Percentiles rank a stretch among this genome's conserved stretches.
Evolutionary conservation across 2,888 invertebrate species (phyloP).

Genomic region (Machimus rusticus): DNA sequence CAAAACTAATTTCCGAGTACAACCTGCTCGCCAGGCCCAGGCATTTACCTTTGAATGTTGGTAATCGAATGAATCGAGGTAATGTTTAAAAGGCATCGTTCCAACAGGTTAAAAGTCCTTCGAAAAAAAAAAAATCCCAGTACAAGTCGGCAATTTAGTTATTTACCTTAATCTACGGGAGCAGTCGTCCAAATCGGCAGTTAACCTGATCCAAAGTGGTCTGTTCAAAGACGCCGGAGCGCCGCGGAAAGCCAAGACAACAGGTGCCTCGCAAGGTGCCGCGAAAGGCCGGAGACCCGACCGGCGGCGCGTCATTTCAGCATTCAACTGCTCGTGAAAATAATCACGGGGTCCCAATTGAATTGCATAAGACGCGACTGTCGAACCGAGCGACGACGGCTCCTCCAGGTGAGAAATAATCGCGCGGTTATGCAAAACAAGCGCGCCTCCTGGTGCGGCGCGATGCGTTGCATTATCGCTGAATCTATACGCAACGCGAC

Average conservation of each 20-base stretch:
- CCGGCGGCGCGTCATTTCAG: constrained; percentile 2
- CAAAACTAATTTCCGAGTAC: neutral
- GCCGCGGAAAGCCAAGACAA: neutral
- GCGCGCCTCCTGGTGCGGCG: neutral
- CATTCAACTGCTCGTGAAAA: constrained; percentile 29
- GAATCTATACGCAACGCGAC: neutral
- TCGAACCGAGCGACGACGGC: neutral
- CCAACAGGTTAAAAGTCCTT: neutral
- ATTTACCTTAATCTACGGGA: neutral
- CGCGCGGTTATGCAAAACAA: neutral
- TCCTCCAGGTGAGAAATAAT: neutral
- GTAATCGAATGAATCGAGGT: neutral
- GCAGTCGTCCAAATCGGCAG: constrained; percentile 1
- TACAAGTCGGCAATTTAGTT: neutral
- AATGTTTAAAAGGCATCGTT: neutral
- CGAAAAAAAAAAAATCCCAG: neutral
- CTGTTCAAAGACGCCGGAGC: neutral
- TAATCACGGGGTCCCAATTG: neutral
- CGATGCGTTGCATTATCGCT: neutral
- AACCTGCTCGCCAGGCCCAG: neutral
- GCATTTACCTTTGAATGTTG: neutral
- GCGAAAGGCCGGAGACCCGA: neutral
- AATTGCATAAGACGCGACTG: neutral
- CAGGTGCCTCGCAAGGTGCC: neutral
- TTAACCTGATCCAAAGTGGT: neutral